Evolutionary conservation across 53 echinoderm and acorn worm genomes (phyloP).

Genomic region (Paracentrotus lividus): DNA sequence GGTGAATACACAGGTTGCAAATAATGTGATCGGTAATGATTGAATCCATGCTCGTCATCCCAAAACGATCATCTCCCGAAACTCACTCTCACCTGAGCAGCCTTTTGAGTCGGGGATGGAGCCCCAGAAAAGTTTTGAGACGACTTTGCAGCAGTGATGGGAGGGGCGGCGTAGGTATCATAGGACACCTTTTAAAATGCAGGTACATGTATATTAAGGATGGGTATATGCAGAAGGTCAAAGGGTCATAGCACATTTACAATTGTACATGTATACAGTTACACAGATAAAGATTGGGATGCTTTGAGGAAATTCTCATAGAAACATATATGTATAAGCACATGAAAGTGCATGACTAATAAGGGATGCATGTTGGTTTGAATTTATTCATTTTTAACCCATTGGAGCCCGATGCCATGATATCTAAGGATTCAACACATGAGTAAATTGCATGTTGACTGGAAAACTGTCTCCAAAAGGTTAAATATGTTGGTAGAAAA

Average conservation of each 20-base stretch:
- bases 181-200: conserved; percentile 26
- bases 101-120: conserved; percentile 34
- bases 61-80: conserved; percentile 13
- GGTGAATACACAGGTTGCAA: not conserved
- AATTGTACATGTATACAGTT: not conserved
- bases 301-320: not conserved
- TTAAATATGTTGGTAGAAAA: too few relatives aligned
- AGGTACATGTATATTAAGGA: not conserved
- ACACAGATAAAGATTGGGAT: not conserved
- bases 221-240: conserved; percentile 6
- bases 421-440: not conserved
- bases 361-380: not conserved
- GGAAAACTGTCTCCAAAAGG: too few relatives aligned
- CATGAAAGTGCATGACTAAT: not conserved
- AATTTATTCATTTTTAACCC: not conserved
- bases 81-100: conserved; percentile 44
- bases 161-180: conserved; percentile 60
- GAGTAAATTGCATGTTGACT: not conserved
- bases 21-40: not conserved
- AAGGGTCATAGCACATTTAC: not conserved
- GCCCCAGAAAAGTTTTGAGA: conserved; percentile 18
- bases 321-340: not conserved
- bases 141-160: conserved; percentile 17
- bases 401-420: not conserved
- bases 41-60: conserved; percentile 15